Evolutionary conservation across 2,888 invertebrate genomes (phyloP).

Genomic region (Archaeoteleia sp.): DNA sequence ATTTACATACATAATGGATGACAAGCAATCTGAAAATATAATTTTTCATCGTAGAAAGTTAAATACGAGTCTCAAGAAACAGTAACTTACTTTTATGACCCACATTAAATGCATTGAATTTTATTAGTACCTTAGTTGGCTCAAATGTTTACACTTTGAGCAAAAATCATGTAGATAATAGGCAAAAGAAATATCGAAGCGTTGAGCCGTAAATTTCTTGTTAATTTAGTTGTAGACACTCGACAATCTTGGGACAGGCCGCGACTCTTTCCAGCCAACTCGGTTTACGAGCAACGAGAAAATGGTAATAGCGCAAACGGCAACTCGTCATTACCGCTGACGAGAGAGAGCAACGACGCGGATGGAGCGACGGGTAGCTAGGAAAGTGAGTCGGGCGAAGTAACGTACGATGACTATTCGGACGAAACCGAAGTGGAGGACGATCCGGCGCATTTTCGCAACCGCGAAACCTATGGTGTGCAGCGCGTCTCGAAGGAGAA

Average conservation of each 20-base stretch:
- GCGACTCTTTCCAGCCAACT: slow-evolving; percentile 65
- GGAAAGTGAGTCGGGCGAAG: slow-evolving; percentile 27
- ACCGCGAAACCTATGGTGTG: slow-evolving; percentile 38
- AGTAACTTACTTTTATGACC: neutral
- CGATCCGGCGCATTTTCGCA: slow-evolving; percentile 31
- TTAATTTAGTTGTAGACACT: slow-evolving; percentile 33
- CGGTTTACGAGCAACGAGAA: slow-evolving; percentile 62
- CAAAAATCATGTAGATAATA: too few relatives aligned
- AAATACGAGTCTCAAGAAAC: neutral
- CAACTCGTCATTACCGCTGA: slow-evolving; percentile 44
- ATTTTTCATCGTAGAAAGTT: neutral
- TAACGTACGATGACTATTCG: slow-evolving; percentile 33
- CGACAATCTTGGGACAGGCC: slow-evolving; percentile 60
- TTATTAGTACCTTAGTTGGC: too few relatives aligned
- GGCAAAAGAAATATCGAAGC: neutral
- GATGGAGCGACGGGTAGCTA: slow-evolving; percentile 37
- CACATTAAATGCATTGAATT: neutral
- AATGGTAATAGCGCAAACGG: slow-evolving; percentile 36
- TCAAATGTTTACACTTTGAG: too few relatives aligned
- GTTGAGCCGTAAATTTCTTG: neutral
- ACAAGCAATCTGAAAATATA: too few relatives aligned
- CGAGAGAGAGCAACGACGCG: slow-evolving; percentile 59
- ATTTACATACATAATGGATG: too few relatives aligned
- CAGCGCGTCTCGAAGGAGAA: slow-evolving; percentile 41
- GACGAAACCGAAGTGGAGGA: slow-evolving; percentile 61